Conservation (phyloP, 2,113 vertebrate genomes). For the Balaenoptera acutorostrata region DNA sequence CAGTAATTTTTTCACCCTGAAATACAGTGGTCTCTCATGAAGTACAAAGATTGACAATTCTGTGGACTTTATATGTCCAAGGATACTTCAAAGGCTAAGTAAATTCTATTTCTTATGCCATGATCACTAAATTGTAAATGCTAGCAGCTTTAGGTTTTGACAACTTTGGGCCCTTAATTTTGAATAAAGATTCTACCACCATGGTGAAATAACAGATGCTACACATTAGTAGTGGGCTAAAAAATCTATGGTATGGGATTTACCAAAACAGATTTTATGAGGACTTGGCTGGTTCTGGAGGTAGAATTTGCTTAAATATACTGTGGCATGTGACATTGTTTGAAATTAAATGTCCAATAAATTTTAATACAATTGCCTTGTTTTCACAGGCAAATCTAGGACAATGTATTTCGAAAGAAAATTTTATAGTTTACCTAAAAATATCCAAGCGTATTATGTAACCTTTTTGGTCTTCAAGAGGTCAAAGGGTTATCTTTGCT, state of each 20-base stretch:
- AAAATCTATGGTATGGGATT: not conserved
- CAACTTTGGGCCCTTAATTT: constrained; percentile 12
- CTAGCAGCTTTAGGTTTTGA: constrained; percentile 36
- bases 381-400: not conserved
- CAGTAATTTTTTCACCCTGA: constrained; percentile 25
- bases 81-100: constrained; percentile 59
- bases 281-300: not conserved
- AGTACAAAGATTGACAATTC: constrained; percentile 38
- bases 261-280: not conserved
- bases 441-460: not conserved
- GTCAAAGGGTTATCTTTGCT: not conserved
- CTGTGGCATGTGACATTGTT: not conserved
- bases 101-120: constrained; percentile 58
- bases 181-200: not conserved
- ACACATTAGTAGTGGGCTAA: not conserved
- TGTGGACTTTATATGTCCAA: constrained; percentile 44
- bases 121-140: constrained; percentile 53
- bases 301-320: not conserved
- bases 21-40: not conserved
- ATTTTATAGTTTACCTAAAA: not conserved
- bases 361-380: not conserved
- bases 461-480: not conserved
- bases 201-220: not conserved
- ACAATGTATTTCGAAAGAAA: not conserved
- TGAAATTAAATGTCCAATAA: not conserved